Base-by-base conservation (phyloP, 2,888 invertebrate genomes). In the Drosophila falleni region DNA sequence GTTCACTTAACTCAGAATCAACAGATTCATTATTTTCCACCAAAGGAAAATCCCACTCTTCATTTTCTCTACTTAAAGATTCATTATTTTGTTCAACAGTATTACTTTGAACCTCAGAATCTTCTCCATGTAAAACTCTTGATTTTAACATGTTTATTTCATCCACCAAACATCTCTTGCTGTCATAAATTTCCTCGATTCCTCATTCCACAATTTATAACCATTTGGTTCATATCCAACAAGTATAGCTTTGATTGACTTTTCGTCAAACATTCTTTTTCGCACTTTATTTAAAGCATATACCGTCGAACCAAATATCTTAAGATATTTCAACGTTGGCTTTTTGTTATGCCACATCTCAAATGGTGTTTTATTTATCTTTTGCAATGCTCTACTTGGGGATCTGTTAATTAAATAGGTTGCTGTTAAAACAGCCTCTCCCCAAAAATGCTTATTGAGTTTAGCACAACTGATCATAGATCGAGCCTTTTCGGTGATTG, bases 401-500 rank as follows among this genome's bases (percentile, higher is more conserved):
- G 33, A 19, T 19, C 33, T 50, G 13, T 50, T 50, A 50, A 50
- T 35, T 62, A 92, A 80, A 78, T 90, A 89, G 9, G 86, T 82
- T 56, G 91, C 91, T 58, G 90, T 90, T 54, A 89, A 74, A 23
- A 91, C 80, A 35, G 90, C 90, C 73, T 91, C 91, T 39, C 89
- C 87, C 91, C 91, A 92, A 53, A 92, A 89, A 3, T 4, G 11
- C 78, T 91, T 90, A 37, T 74, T 64, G 11, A 91, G 58, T 23
- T 86, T 70, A 5, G 88, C 74, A 60, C 86, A 67, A 37, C 31
- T 50, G 6, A 62, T 33, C 68, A 62, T 53, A 23, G 54, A 35
- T 1, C 62, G 61, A 59, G 65, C 58, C 4, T 67, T 67, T n/a
- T 61, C 53, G 4, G 51, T 58, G 26, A 55, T 49, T 54, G 54